Conservation (phyloP, 2,113 vertebrate genomes). For the Entomyzon cyanotis region DNA sequence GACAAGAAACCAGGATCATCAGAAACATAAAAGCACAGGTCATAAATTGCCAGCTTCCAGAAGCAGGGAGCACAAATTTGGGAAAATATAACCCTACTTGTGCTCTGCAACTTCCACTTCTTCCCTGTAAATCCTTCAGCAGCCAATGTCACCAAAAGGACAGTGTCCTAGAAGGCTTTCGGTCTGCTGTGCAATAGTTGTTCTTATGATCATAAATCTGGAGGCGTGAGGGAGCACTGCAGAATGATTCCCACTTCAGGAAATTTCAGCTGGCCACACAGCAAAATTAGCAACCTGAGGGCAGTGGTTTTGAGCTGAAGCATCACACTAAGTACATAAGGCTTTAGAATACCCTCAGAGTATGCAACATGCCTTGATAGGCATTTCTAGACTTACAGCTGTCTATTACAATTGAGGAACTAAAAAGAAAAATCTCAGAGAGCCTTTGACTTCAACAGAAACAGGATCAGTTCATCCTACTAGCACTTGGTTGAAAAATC, state of each 20-base stretch:
- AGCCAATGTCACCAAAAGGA: not conserved
- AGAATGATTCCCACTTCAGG: not conserved
- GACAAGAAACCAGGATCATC: not conserved
- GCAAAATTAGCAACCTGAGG: not conserved
- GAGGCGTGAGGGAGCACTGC: not conserved
- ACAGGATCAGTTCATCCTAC: not conserved
- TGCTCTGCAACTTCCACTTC: not conserved
- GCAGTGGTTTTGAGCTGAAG: not conserved
- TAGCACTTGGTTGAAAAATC: not conserved
- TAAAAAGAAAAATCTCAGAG: not conserved
- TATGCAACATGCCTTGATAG: rapidly evolving
- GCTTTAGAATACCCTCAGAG: not conserved
- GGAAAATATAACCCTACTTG: not conserved
- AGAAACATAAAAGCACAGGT: not conserved
- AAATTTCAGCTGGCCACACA: not conserved
- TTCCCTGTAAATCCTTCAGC: not conserved
- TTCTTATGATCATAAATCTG: not conserved
- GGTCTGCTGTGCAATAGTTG: not conserved
- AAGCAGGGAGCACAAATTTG: not conserved
- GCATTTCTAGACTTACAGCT: not conserved
- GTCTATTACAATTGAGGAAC: not conserved
- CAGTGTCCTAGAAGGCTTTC: not conserved
- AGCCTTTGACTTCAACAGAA: not conserved
- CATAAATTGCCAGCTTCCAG: not conserved
- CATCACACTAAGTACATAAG: not conserved